Evolutionary conservation across 2,797 vertebrate genomes (phyloP).

Genomic region (Salarias fasciatus): DNA sequence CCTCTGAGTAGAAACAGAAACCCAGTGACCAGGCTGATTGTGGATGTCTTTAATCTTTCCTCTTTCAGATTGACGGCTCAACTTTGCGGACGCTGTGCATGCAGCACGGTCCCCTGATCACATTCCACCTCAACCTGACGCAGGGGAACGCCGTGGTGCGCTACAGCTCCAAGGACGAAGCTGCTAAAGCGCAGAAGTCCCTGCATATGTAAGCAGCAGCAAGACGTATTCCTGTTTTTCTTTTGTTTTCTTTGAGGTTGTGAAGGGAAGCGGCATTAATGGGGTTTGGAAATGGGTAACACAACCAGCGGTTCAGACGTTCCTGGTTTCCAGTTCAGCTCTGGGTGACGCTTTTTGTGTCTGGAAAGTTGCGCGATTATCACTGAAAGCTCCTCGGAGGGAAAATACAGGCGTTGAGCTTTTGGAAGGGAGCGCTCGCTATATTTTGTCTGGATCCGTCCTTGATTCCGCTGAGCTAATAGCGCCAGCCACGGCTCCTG

Average conservation of each 20-base stretch:
- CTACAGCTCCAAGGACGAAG: constrained; percentile 98
- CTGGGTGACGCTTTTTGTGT: constrained; percentile 12
- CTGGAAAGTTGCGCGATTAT: constrained; percentile 30
- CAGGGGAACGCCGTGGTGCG: constrained; percentile 99
- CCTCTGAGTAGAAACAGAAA: too few species aligned
- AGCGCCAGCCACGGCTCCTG: constrained; percentile 2
- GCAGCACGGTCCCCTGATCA: constrained; percentile 97
- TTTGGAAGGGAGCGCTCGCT: too few species aligned
- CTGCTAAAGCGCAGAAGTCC: constrained; percentile 98
- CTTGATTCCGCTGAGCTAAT: constrained; percentile 11
- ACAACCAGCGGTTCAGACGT: neutral
- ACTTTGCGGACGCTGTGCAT: constrained; percentile 96
- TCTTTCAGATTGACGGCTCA: constrained; percentile 92
- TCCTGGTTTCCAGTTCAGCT: constrained; percentile 9
- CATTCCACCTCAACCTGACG: constrained; percentile 99
- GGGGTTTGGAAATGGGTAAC: neutral
- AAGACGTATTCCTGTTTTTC: neutral
- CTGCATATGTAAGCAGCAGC: constrained; percentile 91
- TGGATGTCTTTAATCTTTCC: neutral
- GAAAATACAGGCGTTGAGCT: neutral
- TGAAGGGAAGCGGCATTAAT: neutral
- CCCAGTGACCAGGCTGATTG: too few species aligned
- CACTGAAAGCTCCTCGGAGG: too few species aligned
- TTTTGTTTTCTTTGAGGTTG: neutral
- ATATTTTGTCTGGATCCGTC: neutral